These are phyloP conservation scores for Colossoma macropomum DNA, from an alignment of 2,113 vertebrate species.

Conservation along the genomic window DNA sequence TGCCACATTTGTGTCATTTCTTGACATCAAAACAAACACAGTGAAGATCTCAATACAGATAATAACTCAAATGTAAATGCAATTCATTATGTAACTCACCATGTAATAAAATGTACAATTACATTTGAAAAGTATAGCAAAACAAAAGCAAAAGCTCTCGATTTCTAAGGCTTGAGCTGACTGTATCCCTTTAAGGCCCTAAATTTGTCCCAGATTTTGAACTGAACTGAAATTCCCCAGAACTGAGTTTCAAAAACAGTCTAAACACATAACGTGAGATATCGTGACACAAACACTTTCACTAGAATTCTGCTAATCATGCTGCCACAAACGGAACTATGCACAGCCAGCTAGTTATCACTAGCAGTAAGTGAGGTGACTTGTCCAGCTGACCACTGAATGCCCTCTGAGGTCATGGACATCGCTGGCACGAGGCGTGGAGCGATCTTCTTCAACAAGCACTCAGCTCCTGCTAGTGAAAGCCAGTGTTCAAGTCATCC, in stretches of 20 bases:
- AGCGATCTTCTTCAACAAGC: neutral
- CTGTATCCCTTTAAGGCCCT: neutral
- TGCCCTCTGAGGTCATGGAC: constrained; percentile 7
- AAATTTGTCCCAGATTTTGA: neutral
- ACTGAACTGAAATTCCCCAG: neutral
- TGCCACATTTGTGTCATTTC: too few relatives aligned
- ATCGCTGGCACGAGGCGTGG: neutral
- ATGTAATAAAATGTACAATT: too few relatives aligned
- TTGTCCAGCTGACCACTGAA: constrained; percentile 13
- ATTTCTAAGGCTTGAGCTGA: neutral
- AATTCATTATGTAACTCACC: too few relatives aligned
- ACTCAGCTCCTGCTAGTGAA: neutral
- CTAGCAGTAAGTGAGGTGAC: neutral
- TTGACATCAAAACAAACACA: too few relatives aligned
- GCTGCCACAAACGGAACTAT: neutral
- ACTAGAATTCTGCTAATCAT: neutral
- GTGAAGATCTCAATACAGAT: too few relatives aligned
- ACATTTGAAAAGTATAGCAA: too few relatives aligned
- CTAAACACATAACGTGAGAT: neutral
- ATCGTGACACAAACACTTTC: neutral
- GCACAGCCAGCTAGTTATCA: neutral
- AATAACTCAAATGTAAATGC: too few relatives aligned
- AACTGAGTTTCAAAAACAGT: neutral
- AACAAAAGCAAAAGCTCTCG: too few relatives aligned
- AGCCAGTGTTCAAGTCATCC: neutral